Conservation (phyloP, 2,797 vertebrate species). For the Octomys mimax region DNA sequence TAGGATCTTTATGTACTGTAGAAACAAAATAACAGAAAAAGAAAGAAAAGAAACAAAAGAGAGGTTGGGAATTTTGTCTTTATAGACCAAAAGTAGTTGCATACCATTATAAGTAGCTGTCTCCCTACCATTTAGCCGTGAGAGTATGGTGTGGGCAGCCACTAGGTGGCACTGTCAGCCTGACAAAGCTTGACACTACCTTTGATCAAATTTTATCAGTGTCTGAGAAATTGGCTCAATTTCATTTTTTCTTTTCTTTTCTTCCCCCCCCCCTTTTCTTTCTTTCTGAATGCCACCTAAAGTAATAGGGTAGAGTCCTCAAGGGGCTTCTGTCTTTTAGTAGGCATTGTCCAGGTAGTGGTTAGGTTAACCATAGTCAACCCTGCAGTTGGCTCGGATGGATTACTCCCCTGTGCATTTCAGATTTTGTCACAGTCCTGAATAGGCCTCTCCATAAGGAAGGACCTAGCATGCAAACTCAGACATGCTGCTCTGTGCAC, state of each 20-base stretch:
- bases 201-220: slow-evolving; percentile 61
- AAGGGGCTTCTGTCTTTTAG: background rate
- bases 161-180: slow-evolving; percentile 81
- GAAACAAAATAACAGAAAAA: background rate
- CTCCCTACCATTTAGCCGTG: background rate
- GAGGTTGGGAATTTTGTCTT: slow-evolving; percentile 47
- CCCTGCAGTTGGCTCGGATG: background rate
- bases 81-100: background rate
- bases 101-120: background rate
- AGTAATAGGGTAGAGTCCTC: background rate
- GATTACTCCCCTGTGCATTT: background rate
- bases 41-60: background rate
- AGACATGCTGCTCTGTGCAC: background rate
- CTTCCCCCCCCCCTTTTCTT: background rate
- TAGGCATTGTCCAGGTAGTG: background rate
- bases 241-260: background rate
- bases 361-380: background rate
- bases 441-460: background rate
- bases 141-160: slow-evolving; percentile 58
- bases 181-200: slow-evolving; percentile 53
- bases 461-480: background rate
- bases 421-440: background rate
- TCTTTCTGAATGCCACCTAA: background rate
- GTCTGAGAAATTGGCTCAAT: slow-evolving; percentile 43
- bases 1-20: background rate